A percentile compares a stretch with the other conserved stretches of the same genome.
These are phyloP conservation scores for Tribolium madens DNA, from an alignment of 1,140 invertebrate species.

Conservation along the genomic window DNA sequence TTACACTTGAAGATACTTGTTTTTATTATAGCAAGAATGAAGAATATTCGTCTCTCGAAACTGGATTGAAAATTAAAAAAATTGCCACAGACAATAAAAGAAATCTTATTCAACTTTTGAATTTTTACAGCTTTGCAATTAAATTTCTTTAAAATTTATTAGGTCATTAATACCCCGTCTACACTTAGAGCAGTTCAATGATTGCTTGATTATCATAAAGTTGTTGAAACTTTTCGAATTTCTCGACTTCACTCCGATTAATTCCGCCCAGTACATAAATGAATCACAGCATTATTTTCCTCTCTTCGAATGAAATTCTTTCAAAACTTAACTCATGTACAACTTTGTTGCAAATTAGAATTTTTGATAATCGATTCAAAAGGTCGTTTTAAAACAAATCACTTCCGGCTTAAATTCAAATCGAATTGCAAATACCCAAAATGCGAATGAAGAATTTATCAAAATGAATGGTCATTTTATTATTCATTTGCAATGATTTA, in stretches of 20 bases:
- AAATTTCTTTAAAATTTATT: background rate
- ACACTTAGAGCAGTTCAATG: background rate
- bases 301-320: background rate
- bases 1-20: no score
- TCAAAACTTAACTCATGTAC: background rate
- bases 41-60: no score
- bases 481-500: conserved; percentile 14
- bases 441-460: background rate
- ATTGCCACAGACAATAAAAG: no score
- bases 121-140: background rate
- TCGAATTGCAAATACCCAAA: background rate
- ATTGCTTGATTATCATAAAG: conserved; percentile 9
- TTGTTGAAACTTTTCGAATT: conserved; percentile 16
- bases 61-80: no score
- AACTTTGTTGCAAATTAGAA: no score
- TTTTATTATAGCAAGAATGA: no score
- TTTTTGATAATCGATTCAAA: background rate
- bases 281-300: conserved; percentile 27
- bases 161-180: background rate
- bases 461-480: conserved; percentile 2
- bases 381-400: background rate
- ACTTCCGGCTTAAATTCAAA: background rate
- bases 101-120: no score
- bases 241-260: conserved; percentile 1
- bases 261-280: conserved; percentile 21